Conservation (phyloP, 2,113 vertebrate species). For the Saccopteryx leptura region DNA sequence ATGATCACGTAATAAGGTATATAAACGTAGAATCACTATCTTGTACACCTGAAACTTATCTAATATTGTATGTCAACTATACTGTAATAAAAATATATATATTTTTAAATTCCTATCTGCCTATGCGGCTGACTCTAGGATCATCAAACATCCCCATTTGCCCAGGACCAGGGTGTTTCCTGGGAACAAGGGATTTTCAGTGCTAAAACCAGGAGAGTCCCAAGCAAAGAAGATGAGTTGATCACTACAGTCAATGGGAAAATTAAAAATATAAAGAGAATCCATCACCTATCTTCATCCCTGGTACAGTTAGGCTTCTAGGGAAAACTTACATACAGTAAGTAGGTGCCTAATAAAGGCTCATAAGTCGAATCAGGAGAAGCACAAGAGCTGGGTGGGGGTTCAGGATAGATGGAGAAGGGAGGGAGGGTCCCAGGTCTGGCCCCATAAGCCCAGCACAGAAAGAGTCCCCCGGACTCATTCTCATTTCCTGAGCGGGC, state of each 20-base stretch:
- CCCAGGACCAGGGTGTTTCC: background rate
- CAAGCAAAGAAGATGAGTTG: background rate
- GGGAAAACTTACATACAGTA: background rate
- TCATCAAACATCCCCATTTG: background rate
- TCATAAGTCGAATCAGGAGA: background rate
- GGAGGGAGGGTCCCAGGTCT: accelerated
- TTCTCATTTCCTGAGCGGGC: background rate
- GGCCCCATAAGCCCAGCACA: background rate
- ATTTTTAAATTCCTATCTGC: background rate
- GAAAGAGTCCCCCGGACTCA: background rate
- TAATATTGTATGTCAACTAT: background rate
- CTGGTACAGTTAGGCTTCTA: too few species aligned
- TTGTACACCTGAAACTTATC: background rate
- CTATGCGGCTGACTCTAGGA: background rate
- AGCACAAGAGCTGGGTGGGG: accelerated
- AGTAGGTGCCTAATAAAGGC: background rate
- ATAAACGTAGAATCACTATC: background rate
- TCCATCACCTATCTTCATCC: accelerated
- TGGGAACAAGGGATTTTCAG: background rate
- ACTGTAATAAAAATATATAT: background rate
- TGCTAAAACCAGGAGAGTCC: background rate
- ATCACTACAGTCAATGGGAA: background rate
- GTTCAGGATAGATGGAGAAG: background rate
- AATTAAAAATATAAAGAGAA: background rate
- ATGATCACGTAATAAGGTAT: background rate